Conservation (phyloP, 2,113 vertebrate species). For the Mustela nigripes region DNA sequence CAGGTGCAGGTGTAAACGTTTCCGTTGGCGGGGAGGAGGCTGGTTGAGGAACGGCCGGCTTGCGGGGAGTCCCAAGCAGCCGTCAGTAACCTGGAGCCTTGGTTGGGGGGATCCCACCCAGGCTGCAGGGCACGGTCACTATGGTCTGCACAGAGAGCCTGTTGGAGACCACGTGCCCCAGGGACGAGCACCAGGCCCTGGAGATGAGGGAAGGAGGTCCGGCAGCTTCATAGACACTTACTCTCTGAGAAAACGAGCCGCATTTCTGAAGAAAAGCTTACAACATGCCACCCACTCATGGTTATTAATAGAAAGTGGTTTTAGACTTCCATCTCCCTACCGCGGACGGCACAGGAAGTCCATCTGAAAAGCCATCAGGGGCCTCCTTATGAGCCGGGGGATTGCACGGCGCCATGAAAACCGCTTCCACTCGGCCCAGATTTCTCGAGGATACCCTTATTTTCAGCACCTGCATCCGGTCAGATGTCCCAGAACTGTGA, state of each 20-base stretch:
- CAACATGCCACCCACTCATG: neutral
- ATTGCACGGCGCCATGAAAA: neutral
- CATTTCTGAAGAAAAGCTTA: neutral
- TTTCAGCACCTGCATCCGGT: neutral
- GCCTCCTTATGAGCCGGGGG: neutral
- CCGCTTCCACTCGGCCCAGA: neutral
- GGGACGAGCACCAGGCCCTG: neutral
- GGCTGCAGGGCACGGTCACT: neutral
- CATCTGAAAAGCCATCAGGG: neutral
- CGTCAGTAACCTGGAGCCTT: neutral
- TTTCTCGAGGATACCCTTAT: neutral
- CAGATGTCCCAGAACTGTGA: neutral
- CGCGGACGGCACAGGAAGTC: neutral
- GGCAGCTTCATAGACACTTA: neutral
- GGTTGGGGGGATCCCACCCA: neutral
- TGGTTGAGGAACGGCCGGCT: neutral
- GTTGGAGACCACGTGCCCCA: neutral
- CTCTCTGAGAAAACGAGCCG: neutral
- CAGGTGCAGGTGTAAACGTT: neutral
- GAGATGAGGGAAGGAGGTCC: neutral
- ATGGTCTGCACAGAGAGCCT: neutral
- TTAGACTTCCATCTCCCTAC: neutral
- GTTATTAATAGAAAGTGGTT: neutral
- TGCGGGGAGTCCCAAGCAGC: rapidly evolving
- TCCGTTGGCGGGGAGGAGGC: neutral